phyloP scores from a whole-genome alignment of 2,797 vertebrate genomes.

The Leucoraja ocellata region DNA sequence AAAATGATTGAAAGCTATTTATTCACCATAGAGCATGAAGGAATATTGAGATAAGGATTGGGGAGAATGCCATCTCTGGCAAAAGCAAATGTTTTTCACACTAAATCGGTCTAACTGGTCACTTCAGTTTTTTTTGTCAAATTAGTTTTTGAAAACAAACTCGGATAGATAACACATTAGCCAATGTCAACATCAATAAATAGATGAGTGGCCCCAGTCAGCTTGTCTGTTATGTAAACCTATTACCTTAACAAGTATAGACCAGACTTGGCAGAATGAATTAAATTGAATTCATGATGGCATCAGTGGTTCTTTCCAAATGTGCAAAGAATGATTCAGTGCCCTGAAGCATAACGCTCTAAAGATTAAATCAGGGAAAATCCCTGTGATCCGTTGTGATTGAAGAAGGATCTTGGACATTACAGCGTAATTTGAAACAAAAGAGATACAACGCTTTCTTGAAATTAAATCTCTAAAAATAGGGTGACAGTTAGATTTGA shows the following conservation, averaged over 20 bases:
- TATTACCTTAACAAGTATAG: background rate
- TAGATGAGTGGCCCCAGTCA: background rate
- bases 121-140: background rate
- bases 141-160: background rate
- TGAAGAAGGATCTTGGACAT: background rate
- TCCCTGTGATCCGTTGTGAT: background rate
- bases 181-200: background rate
- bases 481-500: background rate
- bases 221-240: background rate
- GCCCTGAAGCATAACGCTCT: background rate
- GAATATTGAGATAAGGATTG: background rate
- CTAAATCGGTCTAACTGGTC: background rate
- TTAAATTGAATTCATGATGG: background rate
- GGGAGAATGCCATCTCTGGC: background rate
- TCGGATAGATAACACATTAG: background rate
- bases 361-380: background rate
- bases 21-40: background rate
- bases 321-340: background rate
- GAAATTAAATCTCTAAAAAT: background rate
- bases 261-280: constrained; percentile 19
- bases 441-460: background rate
- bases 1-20: background rate
- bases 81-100: background rate
- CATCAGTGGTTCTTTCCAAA: background rate
- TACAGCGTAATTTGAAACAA: background rate